A percentile compares a stretch with the other conserved stretches of the same genome.
Evolutionary conservation across 2,113 vertebrate species (phyloP).

Genomic region (Xiphias gladius): DNA sequence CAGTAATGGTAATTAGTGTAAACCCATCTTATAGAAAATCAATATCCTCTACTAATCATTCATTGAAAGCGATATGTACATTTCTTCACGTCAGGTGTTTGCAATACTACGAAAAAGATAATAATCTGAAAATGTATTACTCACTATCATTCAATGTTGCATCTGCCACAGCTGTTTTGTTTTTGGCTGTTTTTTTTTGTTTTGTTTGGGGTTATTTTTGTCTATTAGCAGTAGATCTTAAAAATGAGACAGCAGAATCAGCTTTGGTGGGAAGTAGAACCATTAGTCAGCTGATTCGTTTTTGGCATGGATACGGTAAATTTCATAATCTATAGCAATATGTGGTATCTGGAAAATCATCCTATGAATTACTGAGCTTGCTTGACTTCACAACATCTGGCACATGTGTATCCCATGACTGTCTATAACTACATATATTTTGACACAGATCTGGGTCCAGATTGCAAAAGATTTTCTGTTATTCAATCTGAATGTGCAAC

Average conservation of each 20-base stretch:
- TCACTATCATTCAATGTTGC: neutral
- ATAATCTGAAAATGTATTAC: neutral
- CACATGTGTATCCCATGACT: no score
- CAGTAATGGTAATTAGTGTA: neutral
- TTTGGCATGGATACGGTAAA: neutral
- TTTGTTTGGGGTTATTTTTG: no score
- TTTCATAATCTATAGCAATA: no score
- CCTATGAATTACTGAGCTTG: no score
- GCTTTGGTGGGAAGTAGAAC: no score
- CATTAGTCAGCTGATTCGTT: neutral
- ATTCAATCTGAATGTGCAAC: neutral
- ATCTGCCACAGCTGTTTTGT: neutral
- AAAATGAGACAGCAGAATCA: no score
- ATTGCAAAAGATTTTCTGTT: neutral
- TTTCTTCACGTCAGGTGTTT: neutral
- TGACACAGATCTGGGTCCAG: neutral
- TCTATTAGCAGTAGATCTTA: neutral
- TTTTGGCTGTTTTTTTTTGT: neutral
- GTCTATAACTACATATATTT: no score
- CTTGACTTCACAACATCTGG: no score
- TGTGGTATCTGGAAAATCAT: no score
- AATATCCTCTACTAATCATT: neutral
- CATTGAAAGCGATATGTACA: neutral
- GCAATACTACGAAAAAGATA: neutral
- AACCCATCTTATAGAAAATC: neutral